Evolutionary conservation across 2,113 vertebrate species (phyloP), one percentile per base, ranked within the genome.

Genomic region (Sylvia atricapilla): DNA sequence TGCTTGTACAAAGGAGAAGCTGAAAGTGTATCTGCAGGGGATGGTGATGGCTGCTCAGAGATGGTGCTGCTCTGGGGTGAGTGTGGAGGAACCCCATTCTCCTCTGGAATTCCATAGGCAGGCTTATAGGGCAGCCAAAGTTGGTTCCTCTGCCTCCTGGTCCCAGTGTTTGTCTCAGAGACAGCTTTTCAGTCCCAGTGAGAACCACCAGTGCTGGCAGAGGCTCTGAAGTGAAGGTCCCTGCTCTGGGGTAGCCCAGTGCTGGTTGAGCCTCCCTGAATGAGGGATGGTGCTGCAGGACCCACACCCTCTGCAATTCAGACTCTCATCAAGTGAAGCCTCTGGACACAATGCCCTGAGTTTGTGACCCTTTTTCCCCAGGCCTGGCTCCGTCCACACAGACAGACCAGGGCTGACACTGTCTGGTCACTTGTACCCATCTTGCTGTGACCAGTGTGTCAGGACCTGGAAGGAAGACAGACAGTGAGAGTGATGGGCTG

Each of bases 401-500:
- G 46, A 11, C 13, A 49, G 31, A 41, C 10, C 63, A 72, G 25
- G 31, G 63, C 80, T 46, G 52, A 46, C 35, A 14, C 63, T 63
- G 23, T 2, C 60, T 1, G 0, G 16, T 39, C 3, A 2, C 43
- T 56, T 52, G 44, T 43, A 27, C 15, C 55, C 2, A 0, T 56
- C 64, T 13, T 46, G 18, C 85, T 87, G 41, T 66, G 74, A 68
- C 19, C 44, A 58, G 22, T 2, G 43, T 62, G 49, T 46, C 63
- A 30, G 44, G 41, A 92, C 16, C 52, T 0, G 0, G 43, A 58
- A 66, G n/a, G 66, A 47, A 16, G 43, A 89, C 46, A 49, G 19
- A 28, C 4, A 11, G 37, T 0, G 2, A 66, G 44, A 82, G 19
- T 4, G 2, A 52, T 44, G 62, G 43, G 39, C 67, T 88, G 47